Conservation (phyloP, 2,888 invertebrate genomes). For the Scelioninae gen. 1 region DNA sequence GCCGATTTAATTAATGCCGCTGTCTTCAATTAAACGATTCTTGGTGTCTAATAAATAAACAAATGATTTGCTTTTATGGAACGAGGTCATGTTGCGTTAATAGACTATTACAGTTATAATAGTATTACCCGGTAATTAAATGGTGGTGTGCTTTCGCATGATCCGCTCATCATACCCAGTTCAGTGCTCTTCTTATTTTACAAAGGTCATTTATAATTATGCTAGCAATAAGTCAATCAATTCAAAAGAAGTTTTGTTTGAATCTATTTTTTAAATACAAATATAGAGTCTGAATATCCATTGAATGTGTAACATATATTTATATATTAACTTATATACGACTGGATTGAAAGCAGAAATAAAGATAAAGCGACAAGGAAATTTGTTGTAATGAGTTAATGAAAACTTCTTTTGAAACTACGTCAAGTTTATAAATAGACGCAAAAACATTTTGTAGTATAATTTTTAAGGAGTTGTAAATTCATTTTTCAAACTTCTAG, state of each 20-base stretch:
- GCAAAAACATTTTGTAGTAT: background rate
- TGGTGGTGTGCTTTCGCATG: slow-evolving; percentile 24
- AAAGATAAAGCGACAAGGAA: too few relatives aligned
- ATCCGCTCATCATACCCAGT: slow-evolving; percentile 7
- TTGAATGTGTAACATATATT: too few relatives aligned
- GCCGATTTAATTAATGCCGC: slow-evolving; percentile 29
- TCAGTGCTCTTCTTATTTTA: slow-evolving; percentile 28
- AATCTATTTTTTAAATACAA: too few relatives aligned
- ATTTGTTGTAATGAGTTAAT: too few relatives aligned
- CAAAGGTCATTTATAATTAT: background rate
- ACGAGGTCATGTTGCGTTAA: slow-evolving; percentile 54
- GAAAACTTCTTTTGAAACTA: too few relatives aligned
- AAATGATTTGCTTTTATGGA: slow-evolving; percentile 49
- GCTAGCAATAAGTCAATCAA: background rate
- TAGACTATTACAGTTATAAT: slow-evolving; percentile 53
- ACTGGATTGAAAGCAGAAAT: too few relatives aligned
- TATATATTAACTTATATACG: too few relatives aligned
- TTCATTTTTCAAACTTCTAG: background rate
- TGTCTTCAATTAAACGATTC: slow-evolving; percentile 49
- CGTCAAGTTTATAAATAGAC: too few relatives aligned
- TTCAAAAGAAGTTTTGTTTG: background rate
- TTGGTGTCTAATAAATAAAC: slow-evolving; percentile 53
- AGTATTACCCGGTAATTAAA: slow-evolving; percentile 47
- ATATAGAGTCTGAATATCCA: too few relatives aligned
- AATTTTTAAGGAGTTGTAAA: slow-evolving; percentile 11